A percentile compares a stretch with the other conserved stretches of the same genome.
phyloP scores from a whole-genome alignment of 1,140 invertebrate species.

The Araneus ventricosus region DNA sequence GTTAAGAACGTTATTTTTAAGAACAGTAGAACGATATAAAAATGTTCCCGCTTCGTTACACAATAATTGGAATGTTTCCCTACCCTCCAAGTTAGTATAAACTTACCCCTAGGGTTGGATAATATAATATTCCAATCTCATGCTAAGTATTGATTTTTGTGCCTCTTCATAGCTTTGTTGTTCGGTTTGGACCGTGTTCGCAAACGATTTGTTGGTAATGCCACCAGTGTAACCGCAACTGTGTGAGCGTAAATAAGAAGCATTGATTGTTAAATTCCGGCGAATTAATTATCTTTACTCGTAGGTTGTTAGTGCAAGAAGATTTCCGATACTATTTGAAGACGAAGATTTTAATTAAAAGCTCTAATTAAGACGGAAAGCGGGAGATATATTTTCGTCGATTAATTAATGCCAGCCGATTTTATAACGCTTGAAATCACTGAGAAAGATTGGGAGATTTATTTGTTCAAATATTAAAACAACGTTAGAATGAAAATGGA shows the following conservation, averaged over 20 bases:
- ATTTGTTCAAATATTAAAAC: background rate
- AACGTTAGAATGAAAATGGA: background rate
- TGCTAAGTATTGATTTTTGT: slow-evolving; percentile 36
- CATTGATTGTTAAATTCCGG: slow-evolving; percentile 29
- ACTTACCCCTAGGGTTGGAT: slow-evolving; percentile 29
- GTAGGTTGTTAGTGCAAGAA: background rate
- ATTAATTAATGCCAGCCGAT: slow-evolving; percentile 32
- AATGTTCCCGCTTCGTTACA: slow-evolving; percentile 42
- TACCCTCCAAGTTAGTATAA: background rate
- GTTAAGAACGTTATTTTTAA: slow-evolving; percentile 17
- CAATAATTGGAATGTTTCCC: slow-evolving; percentile 15
- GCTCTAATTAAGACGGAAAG: slow-evolving; percentile 10
- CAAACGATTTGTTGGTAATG: background rate
- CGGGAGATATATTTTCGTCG: background rate
- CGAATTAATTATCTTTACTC: slow-evolving; percentile 40
- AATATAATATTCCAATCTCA: slow-evolving; percentile 52
- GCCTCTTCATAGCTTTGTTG: no score
- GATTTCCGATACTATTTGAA: background rate
- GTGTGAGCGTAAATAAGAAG: background rate
- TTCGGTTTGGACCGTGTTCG: background rate
- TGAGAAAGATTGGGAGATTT: background rate
- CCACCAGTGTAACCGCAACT: background rate
- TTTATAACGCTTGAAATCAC: background rate
- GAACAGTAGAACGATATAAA: background rate
- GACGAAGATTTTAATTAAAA: slow-evolving; percentile 41